These are phyloP conservation scores for Phengaris arion DNA, from an alignment of 2,888 invertebrate species.

Conservation along the genomic window DNA sequence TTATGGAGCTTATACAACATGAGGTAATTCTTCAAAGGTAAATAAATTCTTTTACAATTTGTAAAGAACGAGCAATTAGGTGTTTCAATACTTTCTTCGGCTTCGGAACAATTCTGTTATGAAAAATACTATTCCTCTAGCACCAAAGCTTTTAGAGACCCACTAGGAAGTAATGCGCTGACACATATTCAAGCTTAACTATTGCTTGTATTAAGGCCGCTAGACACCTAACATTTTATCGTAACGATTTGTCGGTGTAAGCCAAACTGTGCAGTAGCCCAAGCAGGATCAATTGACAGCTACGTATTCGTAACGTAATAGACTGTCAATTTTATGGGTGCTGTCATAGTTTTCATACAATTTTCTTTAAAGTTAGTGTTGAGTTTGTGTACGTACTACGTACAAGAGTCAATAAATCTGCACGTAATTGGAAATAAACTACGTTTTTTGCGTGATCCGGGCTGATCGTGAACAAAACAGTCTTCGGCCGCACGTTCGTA, in stretches of 20 bases:
- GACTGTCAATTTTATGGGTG: too few species aligned
- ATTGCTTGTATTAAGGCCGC: too few species aligned
- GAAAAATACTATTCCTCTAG: too few species aligned
- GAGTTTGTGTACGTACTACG: neutral
- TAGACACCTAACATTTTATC: too few species aligned
- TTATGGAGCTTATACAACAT: neutral
- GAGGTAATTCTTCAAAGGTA: neutral
- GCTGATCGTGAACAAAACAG: constrained; percentile 32
- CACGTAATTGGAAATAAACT: constrained; percentile 26
- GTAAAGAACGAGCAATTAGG: neutral
- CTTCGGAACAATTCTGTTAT: neutral
- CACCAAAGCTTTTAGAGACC: neutral
- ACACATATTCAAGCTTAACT: too few species aligned
- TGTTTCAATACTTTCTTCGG: neutral
- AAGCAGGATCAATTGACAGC: too few species aligned
- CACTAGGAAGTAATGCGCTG: neutral
- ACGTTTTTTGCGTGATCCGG: constrained; percentile 19
- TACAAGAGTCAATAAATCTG: neutral
- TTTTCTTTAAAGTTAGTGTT: too few species aligned
- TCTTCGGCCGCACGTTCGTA: constrained; percentile 32
- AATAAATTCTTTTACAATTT: neutral
- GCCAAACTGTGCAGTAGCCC: too few species aligned
- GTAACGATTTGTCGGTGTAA: too few species aligned
- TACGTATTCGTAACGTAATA: too few species aligned
- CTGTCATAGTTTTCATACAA: too few species aligned